Evolutionary conservation across 2,888 invertebrate species (phyloP).

Genomic region (Pyralis farinalis): DNA sequence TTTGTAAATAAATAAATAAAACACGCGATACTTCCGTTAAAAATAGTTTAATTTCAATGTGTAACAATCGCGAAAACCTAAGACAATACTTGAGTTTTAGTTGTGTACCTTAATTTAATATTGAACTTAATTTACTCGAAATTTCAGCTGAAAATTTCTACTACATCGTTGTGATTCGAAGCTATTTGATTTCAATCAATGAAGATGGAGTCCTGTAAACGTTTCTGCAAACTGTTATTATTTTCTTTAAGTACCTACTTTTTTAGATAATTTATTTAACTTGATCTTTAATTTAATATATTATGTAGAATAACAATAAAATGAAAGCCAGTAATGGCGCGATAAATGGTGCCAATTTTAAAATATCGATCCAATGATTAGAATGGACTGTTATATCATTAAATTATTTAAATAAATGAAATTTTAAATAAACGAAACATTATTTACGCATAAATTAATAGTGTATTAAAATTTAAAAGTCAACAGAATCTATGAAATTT

Average conservation of each 20-base stretch:
- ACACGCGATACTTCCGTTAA: too few species aligned
- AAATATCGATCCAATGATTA: too few species aligned
- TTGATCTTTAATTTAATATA: background rate
- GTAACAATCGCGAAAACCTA: too few species aligned
- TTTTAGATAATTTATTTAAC: background rate
- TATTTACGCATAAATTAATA: too few species aligned
- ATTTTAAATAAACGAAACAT: too few species aligned
- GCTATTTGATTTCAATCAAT: slow-evolving; percentile 68
- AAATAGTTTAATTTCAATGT: too few species aligned
- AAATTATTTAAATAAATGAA: too few species aligned
- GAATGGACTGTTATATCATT: background rate
- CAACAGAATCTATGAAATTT: background rate
- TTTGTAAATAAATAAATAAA: too few species aligned
- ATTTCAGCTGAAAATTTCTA: slow-evolving; percentile 65
- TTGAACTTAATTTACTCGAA: too few species aligned
- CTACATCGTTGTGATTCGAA: slow-evolving; percentile 66
- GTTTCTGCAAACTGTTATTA: background rate
- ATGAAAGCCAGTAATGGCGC: background rate
- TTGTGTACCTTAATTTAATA: too few species aligned
- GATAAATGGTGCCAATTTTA: background rate
- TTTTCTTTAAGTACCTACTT: background rate
- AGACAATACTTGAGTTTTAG: too few species aligned
- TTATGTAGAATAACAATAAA: background rate
- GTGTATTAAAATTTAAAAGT: background rate
- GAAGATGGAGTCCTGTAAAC: slow-evolving; percentile 68